phyloP scores from a whole-genome alignment of 1,140 invertebrate species.

The Tetraneura akinire region DNA sequence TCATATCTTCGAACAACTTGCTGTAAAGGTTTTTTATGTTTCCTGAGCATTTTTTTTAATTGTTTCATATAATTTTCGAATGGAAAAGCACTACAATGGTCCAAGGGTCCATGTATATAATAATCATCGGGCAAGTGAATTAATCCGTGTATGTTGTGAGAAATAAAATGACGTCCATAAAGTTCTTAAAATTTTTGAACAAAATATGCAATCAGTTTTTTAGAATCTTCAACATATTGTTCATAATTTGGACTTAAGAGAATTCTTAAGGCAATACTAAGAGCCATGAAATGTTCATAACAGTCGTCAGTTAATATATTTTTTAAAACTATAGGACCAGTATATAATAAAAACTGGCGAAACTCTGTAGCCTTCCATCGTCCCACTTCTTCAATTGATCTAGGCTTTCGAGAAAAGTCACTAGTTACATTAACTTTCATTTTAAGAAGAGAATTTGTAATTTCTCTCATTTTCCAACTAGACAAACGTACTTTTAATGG shows the following conservation, averaged over 20 bases:
- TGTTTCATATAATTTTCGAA: slow-evolving; percentile 60
- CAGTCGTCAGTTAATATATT: neutral
- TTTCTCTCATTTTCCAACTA: neutral
- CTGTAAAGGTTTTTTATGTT: slow-evolving; percentile 55
- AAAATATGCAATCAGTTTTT: slow-evolving; percentile 54
- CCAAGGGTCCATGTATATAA: slow-evolving; percentile 58
- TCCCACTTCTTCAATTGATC: neutral
- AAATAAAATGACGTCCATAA: slow-evolving; percentile 55
- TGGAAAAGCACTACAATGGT: slow-evolving; percentile 53
- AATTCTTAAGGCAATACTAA: slow-evolving; percentile 58
- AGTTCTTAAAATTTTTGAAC: slow-evolving; percentile 52
- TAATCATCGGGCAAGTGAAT: slow-evolving; percentile 60
- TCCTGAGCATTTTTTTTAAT: slow-evolving; percentile 58
- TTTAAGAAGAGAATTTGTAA: neutral
- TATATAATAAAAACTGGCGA: neutral
- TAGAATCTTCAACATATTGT: slow-evolving; percentile 30
- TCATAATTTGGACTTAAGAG: slow-evolving; percentile 52
- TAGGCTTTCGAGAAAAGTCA: neutral
- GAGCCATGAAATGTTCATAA: slow-evolving; percentile 56
- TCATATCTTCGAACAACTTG: slow-evolving; percentile 52
- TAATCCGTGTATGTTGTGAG: slow-evolving; percentile 57
- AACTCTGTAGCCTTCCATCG: neutral
- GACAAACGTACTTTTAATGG: neutral
- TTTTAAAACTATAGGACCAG: neutral
- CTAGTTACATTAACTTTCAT: neutral